Conservation (phyloP, 2,113 vertebrate species). For the Ochotona curzoniae region DNA sequence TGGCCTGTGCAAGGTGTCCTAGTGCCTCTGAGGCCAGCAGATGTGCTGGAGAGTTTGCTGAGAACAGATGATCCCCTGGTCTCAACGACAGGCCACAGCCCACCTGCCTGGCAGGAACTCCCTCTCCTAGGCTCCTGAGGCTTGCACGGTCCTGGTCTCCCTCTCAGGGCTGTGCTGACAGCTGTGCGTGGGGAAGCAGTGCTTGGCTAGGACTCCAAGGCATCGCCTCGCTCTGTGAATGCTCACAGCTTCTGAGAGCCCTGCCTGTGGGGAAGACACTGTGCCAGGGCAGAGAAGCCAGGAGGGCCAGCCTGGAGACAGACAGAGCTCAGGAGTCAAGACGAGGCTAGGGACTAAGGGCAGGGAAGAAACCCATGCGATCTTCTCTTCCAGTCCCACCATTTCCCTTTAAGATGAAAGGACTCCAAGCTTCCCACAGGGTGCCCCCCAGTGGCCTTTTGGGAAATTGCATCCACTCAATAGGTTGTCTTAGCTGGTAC, state of each 20-base stretch:
- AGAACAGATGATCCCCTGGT: background rate
- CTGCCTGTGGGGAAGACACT: background rate
- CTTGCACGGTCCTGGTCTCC: background rate
- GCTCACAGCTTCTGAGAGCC: background rate
- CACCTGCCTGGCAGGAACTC: too few species aligned
- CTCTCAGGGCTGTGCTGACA: background rate
- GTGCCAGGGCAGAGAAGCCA: background rate
- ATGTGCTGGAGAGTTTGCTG: background rate
- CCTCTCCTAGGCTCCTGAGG: background rate
- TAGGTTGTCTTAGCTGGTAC: background rate
- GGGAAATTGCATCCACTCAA: background rate
- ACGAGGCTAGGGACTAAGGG: background rate
- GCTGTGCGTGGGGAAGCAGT: background rate
- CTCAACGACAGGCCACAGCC: background rate
- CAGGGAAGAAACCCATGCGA: background rate
- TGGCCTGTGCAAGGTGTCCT: background rate
- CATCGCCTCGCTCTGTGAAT: conserved; percentile 21
- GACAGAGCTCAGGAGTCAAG: background rate
- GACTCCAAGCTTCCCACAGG: conserved; percentile 12
- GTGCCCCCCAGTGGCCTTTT: conserved; percentile 23
- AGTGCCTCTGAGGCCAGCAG: background rate
- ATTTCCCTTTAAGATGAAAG: too few species aligned
- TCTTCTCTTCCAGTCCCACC: background rate
- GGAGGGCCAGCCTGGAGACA: background rate
- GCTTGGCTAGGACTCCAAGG: background rate